Base-by-base conservation (phyloP, 37 sponge, comb jelly and placozoan genomes). In the Beroe forskalii region DNA sequence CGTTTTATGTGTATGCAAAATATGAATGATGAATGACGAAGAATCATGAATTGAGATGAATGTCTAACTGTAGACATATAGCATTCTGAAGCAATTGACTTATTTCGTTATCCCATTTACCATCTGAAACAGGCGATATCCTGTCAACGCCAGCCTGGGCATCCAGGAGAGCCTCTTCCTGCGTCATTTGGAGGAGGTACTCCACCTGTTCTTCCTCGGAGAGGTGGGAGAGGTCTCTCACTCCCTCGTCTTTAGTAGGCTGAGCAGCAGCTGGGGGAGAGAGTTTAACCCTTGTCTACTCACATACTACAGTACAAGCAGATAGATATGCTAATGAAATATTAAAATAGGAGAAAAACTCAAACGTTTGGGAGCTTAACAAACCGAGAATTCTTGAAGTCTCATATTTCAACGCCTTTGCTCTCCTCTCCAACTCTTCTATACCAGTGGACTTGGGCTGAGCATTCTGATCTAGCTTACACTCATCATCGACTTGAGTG, bases 161-260 rank as follows among this genome's bases (percentile, higher is more conserved):
- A 43, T 80, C 86, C 17, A 80, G 37, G 27, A n/a, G 20, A 1
- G 86, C 86, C 20, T 80, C 86, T 25, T 80, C 86, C 1, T 22
- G 25, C 1, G 86, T 80, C 55, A 44, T 80, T 24, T 27, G 40
- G 24, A 80, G 22, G 6, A 80, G 86, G 42, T 80, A 80, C 27
- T 80, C 86, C 23, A 80, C 86, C 55, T 80, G 86, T 28, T 80
- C 86, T 24, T 41, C 86, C 30, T 80, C 86, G 1, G 86, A 33
- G 8, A 80, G 44, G 48, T 43, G 55, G 28, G 86, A 80, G 27
- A 80, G 1, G 30, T 80, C 86, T 2, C 55, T 23, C 1, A 80
- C 2, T 28, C 48, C 86, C 4, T 63, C 66, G 4, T 63, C 55
- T 12, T 48, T 48, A n/a, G n/a, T n/a, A n/a, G n/a, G n/a, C n/a